Evolutionary conservation across 2,888 invertebrate species (phyloP), one percentile per base, ranked within the genome.

Genomic region (Cosmia pyralina): DNA sequence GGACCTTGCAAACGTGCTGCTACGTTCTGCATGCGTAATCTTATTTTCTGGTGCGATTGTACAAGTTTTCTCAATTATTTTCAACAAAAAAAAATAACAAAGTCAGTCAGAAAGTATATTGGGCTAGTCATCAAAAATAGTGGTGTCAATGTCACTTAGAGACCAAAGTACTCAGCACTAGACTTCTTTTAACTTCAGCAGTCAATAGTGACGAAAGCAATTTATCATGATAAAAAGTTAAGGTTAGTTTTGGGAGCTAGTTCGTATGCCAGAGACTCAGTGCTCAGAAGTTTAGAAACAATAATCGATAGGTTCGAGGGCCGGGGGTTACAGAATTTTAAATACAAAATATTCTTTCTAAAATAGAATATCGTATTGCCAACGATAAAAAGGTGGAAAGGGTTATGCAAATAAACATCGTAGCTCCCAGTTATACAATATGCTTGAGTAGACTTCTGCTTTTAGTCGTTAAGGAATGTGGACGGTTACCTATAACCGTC

Each of bases 131-230:
- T 48, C 53, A 22, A 60, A 71, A 60, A 70, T 60, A 57, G 41
- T 41, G 59, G n/a, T 58, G 41, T 71, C 38, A 69, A 68, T 68
- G 38, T 58, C 88, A 87, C 87, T 88, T 84, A 78, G 66, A 82
- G 66, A 72, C 52, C 44, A 53, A 81, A 72, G 53, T 72, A 48
- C 59, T 59, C n/a, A 78, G 62, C 4, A 53, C 34, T 38, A 70
- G 55, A 74, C 57, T 71, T 50, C 48, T 82, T 64, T 53, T 46
- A 59, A 67, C 57, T 82, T 77, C 41, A 19, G 17, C 8, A 58
- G 52, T 53, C 19, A 28, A 60, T 69, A 75, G 71, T 67, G 41
- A 58, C 22, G 59, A 66, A 65, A 75, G 60, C 48, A 72, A 77
- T 79, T 58, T 66, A 74, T 76, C 59, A 72, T 67, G 59, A 79